These are phyloP conservation scores for Nephotettix cincticeps DNA, from an alignment of 1,140 invertebrate species.

Conservation along the genomic window DNA sequence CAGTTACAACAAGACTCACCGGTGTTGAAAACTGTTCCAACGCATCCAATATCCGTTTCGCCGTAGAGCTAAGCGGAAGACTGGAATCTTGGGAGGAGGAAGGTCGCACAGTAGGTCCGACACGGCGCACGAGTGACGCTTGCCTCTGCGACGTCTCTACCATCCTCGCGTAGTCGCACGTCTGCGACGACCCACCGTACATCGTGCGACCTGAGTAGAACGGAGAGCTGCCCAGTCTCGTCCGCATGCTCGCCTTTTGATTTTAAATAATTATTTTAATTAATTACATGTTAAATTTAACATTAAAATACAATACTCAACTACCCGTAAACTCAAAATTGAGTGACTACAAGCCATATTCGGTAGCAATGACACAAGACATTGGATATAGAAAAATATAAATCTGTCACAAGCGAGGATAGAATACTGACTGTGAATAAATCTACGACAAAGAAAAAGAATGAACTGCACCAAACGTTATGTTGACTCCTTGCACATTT, in stretches of 20 bases:
- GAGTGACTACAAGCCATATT: too few species aligned
- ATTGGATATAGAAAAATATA: too few species aligned
- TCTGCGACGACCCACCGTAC: conserved; percentile 71
- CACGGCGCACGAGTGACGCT: conserved; percentile 47
- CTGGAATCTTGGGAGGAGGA: conserved; percentile 36
- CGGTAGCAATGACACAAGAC: too few species aligned
- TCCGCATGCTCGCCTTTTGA: conserved; percentile 1
- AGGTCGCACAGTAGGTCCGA: conserved; percentile 46
- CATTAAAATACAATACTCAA: too few species aligned
- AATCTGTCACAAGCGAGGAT: too few species aligned
- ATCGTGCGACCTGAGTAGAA: conserved; percentile 80
- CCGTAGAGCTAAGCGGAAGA: conserved; percentile 55
- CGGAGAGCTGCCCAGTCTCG: conserved; percentile 50
- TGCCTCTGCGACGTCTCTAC: conserved; percentile 44
- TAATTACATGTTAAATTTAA: too few species aligned
- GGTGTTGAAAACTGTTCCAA: conserved; percentile 73
- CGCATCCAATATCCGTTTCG: conserved; percentile 66
- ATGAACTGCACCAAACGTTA: too few species aligned
- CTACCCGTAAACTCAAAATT: too few species aligned
- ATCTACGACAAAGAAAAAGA: too few species aligned
- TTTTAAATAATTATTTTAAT: too few species aligned
- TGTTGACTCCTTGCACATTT: too few species aligned
- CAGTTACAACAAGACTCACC: conserved; percentile 65
- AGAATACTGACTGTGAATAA: too few species aligned
- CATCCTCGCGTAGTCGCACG: conserved; percentile 54